These are phyloP conservation scores for Antheraea mylitta DNA, from an alignment of 1,140 invertebrate genomes.

Conservation along the genomic window DNA sequence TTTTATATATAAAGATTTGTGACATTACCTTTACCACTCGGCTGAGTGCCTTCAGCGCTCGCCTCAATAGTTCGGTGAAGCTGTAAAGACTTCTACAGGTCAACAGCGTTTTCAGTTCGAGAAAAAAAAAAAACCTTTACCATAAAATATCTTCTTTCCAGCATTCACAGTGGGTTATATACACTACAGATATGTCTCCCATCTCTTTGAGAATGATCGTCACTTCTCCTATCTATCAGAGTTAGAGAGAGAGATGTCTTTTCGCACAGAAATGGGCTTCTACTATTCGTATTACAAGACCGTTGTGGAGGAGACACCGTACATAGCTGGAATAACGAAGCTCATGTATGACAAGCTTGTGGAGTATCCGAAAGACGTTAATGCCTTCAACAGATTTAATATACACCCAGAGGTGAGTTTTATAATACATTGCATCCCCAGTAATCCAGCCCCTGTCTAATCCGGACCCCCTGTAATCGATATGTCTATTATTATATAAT, in stretches of 20 bases:
- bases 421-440: neutral
- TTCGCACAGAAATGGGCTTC: constrained; percentile 91
- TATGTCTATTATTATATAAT: too few species aligned
- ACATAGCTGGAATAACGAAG: constrained; percentile 81
- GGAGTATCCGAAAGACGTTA: constrained; percentile 89
- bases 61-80: too few species aligned
- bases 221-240: constrained; percentile 92
- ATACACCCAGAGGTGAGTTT: constrained; percentile 88
- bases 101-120: too few species aligned
- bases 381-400: constrained; percentile 90
- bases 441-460: too few species aligned
- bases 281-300: constrained; percentile 94
- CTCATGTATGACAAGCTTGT: constrained; percentile 88
- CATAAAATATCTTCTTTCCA: constrained; percentile 14
- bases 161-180: constrained; percentile 49
- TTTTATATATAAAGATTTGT: too few species aligned
- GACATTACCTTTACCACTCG: too few species aligned
- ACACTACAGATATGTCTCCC: constrained; percentile 84
- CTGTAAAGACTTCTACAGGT: too few species aligned
- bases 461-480: too few species aligned
- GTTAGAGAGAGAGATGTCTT: constrained; percentile 90
- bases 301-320: constrained; percentile 84
- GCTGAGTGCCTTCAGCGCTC: too few species aligned
- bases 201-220: constrained; percentile 88
- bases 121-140: too few species aligned